Conservation (phyloP, 2,888 invertebrate species). For the Punctoribates punctum region DNA sequence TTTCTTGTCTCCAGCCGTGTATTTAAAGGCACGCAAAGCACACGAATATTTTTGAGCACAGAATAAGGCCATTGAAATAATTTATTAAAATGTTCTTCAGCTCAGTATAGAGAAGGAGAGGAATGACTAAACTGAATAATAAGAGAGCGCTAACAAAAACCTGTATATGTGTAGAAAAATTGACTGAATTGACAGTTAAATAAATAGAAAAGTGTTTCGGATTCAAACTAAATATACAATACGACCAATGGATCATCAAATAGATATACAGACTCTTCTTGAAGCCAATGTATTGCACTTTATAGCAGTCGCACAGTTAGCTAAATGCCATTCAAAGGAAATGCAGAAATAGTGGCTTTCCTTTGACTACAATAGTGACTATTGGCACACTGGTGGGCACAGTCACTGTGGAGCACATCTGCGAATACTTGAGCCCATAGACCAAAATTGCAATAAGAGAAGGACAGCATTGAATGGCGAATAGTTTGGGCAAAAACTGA, state of each 20-base stretch:
- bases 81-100: slow-evolving; percentile 24
- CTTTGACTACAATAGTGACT: slow-evolving; percentile 1
- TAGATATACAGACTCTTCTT: background rate
- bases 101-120: background rate
- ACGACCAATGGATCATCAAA: background rate
- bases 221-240: slow-evolving; percentile 9
- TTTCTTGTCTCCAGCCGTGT: background rate
- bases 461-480: background rate
- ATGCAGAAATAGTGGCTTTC: slow-evolving; percentile 24
- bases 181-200: slow-evolving; percentile 21
- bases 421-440: slow-evolving; percentile 18
- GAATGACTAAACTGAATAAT: background rate
- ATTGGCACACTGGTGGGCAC: background rate
- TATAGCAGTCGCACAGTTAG: background rate
- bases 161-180: slow-evolving; percentile 5
- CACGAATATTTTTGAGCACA: background rate
- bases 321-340: slow-evolving; percentile 8
- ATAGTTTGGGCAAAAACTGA: background rate
- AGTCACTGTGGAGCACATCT: slow-evolving; percentile 2
- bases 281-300: background rate
- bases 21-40: slow-evolving; percentile 10
- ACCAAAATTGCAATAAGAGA: slow-evolving; percentile 16
- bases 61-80: background rate
- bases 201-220: slow-evolving; percentile 23
- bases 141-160: background rate